These are phyloP conservation scores for Euzophera pinguis DNA, from an alignment of 2,888 invertebrate species.

Conservation along the genomic window DNA sequence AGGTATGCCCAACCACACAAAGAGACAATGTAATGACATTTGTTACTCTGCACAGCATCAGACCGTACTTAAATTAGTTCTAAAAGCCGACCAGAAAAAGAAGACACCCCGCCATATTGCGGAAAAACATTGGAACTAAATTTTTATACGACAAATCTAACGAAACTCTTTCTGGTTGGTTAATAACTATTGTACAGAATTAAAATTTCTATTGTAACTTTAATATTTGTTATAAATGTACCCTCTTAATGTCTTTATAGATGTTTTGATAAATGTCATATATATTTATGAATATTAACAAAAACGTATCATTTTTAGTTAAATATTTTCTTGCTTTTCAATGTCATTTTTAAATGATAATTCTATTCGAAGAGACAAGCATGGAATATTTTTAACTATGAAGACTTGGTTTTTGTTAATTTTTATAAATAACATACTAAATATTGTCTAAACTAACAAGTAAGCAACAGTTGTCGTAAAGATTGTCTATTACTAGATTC, in stretches of 20 bases:
- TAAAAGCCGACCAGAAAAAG: not conserved
- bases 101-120: not conserved
- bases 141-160: not conserved
- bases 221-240: not conserved
- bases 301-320: too few relatives aligned
- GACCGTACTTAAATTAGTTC: not conserved
- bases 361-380: too few relatives aligned
- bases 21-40: not conserved
- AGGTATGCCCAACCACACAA: not conserved
- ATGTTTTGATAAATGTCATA: constrained; percentile 4
- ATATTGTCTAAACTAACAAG: too few relatives aligned
- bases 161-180: not conserved
- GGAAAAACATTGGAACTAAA: not conserved
- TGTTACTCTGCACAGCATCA: constrained; percentile 5
- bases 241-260: not conserved
- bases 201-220: constrained; percentile 8
- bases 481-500: too few relatives aligned
- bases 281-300: not conserved
- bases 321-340: too few relatives aligned
- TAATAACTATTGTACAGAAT: constrained; percentile 4
- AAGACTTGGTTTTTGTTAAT: too few relatives aligned
- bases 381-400: too few relatives aligned
- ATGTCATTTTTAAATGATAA: too few relatives aligned
- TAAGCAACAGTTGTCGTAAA: too few relatives aligned
- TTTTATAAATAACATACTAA: too few relatives aligned